Evolutionary conservation across 2,113 vertebrate genomes (phyloP).

Genomic region (Callorhinus ursinus): DNA sequence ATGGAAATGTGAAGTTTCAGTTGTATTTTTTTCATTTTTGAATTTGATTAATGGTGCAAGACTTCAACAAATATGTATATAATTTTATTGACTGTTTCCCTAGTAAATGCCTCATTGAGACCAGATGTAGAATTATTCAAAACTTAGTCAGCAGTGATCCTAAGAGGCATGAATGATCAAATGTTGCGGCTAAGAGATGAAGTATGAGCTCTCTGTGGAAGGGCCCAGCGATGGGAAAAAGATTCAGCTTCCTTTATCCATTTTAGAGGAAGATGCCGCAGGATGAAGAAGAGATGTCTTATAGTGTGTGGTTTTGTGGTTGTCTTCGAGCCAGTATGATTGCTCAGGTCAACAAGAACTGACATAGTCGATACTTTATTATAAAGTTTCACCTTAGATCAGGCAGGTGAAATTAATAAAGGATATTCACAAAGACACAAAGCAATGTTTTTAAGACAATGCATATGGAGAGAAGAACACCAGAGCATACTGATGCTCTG

Average conservation of each 20-base stretch:
- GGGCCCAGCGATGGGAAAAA: not conserved
- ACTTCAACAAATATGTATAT: not conserved
- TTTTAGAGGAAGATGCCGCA: not conserved
- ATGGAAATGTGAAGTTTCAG: not conserved
- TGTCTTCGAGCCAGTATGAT: not conserved
- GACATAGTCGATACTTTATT: not conserved
- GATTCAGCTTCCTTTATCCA: not conserved
- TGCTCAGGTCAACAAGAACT: not conserved
- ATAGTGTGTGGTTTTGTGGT: not conserved
- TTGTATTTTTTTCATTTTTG: not conserved
- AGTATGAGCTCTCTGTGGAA: not conserved
- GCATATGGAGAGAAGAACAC: not conserved
- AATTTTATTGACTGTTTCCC: not conserved
- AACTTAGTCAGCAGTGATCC: conserved; percentile 15
- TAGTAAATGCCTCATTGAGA: not conserved
- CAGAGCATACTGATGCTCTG: accelerated
- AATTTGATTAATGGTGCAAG: not conserved
- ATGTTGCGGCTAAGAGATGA: not conserved
- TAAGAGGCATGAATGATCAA: not conserved
- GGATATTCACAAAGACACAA: not conserved
- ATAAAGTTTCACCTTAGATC: not conserved
- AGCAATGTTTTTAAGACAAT: not conserved
- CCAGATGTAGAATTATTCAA: not conserved
- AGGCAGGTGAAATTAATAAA: not conserved
- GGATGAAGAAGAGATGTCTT: not conserved